Evolutionary conservation across 2,888 invertebrate genomes (phyloP), one percentile per base, ranked within the genome.

Genomic region (Epirrhoe alternata): DNA sequence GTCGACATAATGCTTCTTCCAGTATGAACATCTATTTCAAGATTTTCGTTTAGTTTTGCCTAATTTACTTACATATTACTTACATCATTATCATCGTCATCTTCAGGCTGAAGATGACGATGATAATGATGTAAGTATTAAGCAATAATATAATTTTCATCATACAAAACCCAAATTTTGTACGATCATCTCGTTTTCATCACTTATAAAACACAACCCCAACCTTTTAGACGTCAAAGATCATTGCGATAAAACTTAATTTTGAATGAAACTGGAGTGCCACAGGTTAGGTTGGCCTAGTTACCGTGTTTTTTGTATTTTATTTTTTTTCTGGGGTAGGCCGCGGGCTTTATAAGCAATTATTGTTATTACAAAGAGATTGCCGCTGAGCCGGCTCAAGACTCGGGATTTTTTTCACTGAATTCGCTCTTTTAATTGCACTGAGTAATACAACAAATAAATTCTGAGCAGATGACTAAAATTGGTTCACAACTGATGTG

Each of bases 321-420:
- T 74, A 77, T 76, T 82, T 81, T 82, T 81, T 81, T 85, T 85
- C 84, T 69, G 77, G 78, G 81, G 79, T 81, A 75, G 66, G 86
- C 91, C 88, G 82, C 84, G 82, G 85, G 92, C 89, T 83, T 77
- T 85, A 85, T 87, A 86, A 84, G 86, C 92, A 92, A 92, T 92
- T 91, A 90, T 92, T 92, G 88, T 92, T 92, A 92, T 92, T 92
- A 92, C 90, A 92, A 89, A 90, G 89, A 92, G 89, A 87, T 88
- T 86, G 86, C 84, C 79, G 84, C 83, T 87, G 86, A 91, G 87
- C 91, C 87, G 87, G 89, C 87, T 92, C 87, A 55, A 51, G 59
- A 59, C 64, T 53, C 65, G 54, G 80, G 81, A 80, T 75, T 87
- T 90, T n/a, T 91, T 89, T 86, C 77, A 84, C 79, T 80, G 83